Percentiles rank a stretch among this genome's conserved stretches.
Evolutionary conservation across 2,113 vertebrate species (phyloP).

Genomic region (Psettodes erumei): DNA sequence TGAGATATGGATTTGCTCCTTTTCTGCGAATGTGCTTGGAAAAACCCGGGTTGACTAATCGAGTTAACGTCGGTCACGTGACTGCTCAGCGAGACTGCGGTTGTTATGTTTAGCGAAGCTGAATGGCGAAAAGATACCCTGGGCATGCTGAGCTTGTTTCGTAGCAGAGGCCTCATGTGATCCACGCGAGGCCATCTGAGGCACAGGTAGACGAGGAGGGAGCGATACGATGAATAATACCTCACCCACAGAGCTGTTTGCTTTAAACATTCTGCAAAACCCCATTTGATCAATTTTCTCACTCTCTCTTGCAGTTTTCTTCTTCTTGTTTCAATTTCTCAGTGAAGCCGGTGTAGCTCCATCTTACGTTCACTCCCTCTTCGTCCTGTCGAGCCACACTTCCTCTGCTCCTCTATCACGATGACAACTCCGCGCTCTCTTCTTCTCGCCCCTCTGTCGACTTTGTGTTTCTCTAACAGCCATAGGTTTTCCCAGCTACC

Average conservation of each 20-base stretch:
- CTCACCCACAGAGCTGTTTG: constrained; percentile 52
- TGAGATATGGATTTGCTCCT: no score
- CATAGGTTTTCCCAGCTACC: constrained; percentile 32
- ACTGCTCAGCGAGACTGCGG: no score
- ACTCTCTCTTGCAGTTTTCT: constrained; percentile 25
- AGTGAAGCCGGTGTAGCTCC: constrained; percentile 15
- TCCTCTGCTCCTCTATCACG: constrained; percentile 39
- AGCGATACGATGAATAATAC: constrained; percentile 63
- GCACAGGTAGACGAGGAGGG: no score
- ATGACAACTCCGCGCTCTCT: constrained; percentile 14
- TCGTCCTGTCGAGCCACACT: constrained; percentile 22
- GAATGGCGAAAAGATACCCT: no score
- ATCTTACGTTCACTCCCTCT: constrained; percentile 40
- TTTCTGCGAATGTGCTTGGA: no score
- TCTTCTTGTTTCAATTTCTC: neutral
- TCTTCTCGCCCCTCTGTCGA: constrained; percentile 11
- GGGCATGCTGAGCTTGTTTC: no score
- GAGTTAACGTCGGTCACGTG: no score
- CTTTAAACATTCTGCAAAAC: constrained; percentile 46
- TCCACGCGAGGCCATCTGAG: no score
- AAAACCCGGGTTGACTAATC: no score
- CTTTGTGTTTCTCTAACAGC: constrained; percentile 47
- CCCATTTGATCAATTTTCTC: constrained; percentile 34
- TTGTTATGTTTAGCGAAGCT: no score
- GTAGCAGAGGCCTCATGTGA: no score